Evolutionary conservation across 2,113 vertebrate genomes (phyloP), one percentile per base, ranked within the genome.

Genomic region (Toxostoma redivivum): DNA sequence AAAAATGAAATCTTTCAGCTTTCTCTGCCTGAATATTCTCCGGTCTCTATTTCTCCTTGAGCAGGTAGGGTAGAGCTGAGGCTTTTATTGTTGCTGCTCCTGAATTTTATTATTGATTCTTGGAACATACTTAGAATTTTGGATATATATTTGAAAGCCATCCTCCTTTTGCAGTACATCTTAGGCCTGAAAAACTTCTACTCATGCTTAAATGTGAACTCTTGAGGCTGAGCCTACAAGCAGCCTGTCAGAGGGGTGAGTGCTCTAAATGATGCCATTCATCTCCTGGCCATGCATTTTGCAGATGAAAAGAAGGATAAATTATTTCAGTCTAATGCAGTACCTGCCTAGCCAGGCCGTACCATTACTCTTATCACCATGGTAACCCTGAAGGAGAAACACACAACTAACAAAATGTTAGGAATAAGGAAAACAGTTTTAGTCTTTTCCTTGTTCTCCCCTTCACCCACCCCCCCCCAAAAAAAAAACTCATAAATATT

Each of bases 321-420:
- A 86, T 78, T 1, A 71, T 79, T 92, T 95, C 77, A 95, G 69
- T 56, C 48, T 86, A 88, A 91, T 86, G 67, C 79, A 77, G 67
- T 56, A 88, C 77, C 86, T 86, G 56, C 65, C 86, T 72, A 53
- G 62, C 54, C 60, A 25, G 50, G 45, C 62, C 58, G 83, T 65
- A 78, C 40, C 61, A 58, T 7, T 42, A 12, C 73, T 42, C 12
- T 87, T 28, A 61, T 96, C 81, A 61, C 91, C 89, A 92, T 82
- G 84, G 93, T 27, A 92, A 95, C 86, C 23, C 25, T 76, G 62
- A 87, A 74, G 77, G 53, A 79, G 70, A 87, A 91, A 85, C 69
- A 87, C 33, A 86, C 48, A 81, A 79, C 37, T 84, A 86, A 79
- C 60, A 71, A 88, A 74, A 17, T 42, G 37, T 30, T 45, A 83